Evolutionary conservation across 2,797 vertebrate genomes (phyloP).

Genomic region (Sebastes aleutianus): DNA sequence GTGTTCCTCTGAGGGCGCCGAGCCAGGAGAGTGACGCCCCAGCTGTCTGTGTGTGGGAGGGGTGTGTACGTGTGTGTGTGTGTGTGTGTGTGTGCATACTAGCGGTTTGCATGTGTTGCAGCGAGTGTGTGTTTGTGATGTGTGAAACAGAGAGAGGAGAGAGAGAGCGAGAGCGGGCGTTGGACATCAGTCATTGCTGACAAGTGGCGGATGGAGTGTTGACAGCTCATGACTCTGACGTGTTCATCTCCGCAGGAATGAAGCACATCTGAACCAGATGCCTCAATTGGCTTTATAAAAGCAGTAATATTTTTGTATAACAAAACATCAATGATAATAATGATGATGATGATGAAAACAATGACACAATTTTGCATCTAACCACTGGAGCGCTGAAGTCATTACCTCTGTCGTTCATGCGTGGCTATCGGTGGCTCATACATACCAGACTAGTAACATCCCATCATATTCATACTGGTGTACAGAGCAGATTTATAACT

Average conservation of each 20-base stretch:
- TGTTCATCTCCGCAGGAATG: constrained; percentile 52
- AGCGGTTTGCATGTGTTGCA: constrained; percentile 3
- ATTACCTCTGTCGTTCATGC: not conserved
- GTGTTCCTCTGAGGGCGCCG: constrained; percentile 8
- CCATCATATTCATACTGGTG: not conserved
- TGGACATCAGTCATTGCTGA: constrained; percentile 65
- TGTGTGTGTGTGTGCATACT: not conserved
- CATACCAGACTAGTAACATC: not conserved
- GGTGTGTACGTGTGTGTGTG: not conserved
- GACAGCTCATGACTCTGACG: constrained; percentile 65
- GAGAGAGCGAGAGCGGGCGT: not conserved
- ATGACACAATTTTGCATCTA: not conserved
- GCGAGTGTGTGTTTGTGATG: constrained; percentile 14
- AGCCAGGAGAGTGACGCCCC: constrained; percentile 29
- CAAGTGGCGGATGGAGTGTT: constrained; percentile 55
- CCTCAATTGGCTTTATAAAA: not conserved
- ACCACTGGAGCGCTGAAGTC: not conserved
- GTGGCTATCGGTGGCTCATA: not conserved
- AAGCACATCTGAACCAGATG: constrained; percentile 16
- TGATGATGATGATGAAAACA: not conserved
- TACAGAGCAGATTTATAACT: not conserved
- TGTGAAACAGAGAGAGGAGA: constrained; percentile 14
- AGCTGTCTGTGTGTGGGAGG: constrained; percentile 21
- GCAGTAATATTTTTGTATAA: not conserved
- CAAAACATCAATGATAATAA: not conserved